These are phyloP conservation scores for Harpagus bidentatus DNA, from an alignment of 2,113 vertebrate species.

Conservation along the genomic window DNA sequence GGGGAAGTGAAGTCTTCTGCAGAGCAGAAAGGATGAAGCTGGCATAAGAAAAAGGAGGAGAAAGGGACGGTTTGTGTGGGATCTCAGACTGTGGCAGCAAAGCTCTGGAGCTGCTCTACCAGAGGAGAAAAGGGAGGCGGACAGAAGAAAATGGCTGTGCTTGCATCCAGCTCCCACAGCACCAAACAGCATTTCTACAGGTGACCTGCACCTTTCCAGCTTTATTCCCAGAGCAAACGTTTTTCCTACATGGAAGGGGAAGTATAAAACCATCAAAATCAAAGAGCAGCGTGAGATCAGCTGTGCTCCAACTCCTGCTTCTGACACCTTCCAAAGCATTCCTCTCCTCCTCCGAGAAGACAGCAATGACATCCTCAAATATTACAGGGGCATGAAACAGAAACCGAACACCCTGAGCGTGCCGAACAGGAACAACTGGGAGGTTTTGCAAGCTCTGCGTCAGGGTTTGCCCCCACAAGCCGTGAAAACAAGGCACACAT, in stretches of 20 bases:
- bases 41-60: not conserved
- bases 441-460: not conserved
- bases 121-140: not conserved
- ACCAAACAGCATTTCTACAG: not conserved
- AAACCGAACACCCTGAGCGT: not conserved
- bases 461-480: not conserved
- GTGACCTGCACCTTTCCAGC: not conserved
- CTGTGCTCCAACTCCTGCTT: not conserved
- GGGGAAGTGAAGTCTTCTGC: not conserved
- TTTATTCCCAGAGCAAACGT: not conserved
- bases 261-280: not conserved
- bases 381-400: not conserved
- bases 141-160: not conserved
- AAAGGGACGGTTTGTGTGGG: not conserved
- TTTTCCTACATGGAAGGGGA: not conserved
- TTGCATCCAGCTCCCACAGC: not conserved
- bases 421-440: not conserved
- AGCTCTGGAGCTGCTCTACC: not conserved
- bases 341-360: not conserved
- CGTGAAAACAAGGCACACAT: not conserved
- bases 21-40: not conserved
- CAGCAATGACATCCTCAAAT: too few species aligned
- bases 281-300: not conserved
- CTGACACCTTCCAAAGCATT: not conserved
- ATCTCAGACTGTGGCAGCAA: not conserved